Percentiles rank a stretch among this genome's conserved stretches.
Evolutionary conservation across 2,888 invertebrate species (phyloP).

Genomic region (Acanthosepion esculentum): DNA sequence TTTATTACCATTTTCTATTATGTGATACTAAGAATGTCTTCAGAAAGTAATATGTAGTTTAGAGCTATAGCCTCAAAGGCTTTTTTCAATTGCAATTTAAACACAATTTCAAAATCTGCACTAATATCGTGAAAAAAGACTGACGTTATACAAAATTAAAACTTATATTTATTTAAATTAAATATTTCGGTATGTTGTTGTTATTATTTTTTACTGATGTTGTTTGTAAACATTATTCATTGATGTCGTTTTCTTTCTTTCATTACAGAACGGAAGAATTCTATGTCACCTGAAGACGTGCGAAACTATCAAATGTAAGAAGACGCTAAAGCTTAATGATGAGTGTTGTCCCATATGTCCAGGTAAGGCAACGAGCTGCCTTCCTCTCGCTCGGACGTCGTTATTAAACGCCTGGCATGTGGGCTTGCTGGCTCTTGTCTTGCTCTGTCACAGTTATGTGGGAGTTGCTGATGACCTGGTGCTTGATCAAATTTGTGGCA

Average conservation of each 20-base stretch:
- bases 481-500: constrained; percentile 18
- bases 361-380: constrained; percentile 61
- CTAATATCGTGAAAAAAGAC: too few species aligned
- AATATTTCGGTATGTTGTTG: too few species aligned
- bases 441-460: not conserved
- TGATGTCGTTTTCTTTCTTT: not conserved
- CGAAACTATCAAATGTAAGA: constrained; percentile 60
- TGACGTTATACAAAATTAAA: too few species aligned
- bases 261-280: constrained; percentile 72
- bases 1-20: too few species aligned
- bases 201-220: too few species aligned
- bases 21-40: too few species aligned
- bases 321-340: constrained; percentile 59
- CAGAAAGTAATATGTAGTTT: too few species aligned
- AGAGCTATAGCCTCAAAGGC: too few species aligned
- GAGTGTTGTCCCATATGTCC: constrained; percentile 75
- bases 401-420: not conserved
- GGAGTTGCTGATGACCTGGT: not conserved
- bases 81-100: too few species aligned
- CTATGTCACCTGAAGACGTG: constrained; percentile 75
- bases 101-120: too few species aligned
- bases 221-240: too few species aligned
- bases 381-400: constrained; percentile 38
- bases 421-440: constrained; percentile 23
- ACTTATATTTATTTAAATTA: too few species aligned